Conservation (phyloP, 2,797 vertebrate species). For the Tolypeutes matacus region DNA sequence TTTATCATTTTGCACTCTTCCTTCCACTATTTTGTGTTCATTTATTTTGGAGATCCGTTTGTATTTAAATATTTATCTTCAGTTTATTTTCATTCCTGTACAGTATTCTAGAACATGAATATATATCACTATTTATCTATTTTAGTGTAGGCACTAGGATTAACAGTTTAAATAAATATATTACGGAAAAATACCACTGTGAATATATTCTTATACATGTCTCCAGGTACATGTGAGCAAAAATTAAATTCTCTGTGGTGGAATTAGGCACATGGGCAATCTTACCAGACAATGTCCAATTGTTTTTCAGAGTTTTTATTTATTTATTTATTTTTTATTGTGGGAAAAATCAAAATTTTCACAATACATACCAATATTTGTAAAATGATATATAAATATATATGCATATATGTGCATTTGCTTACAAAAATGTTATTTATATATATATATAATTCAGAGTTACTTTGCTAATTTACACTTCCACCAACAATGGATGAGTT, state of each 20-base stretch:
- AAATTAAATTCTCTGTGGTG: constrained; percentile 31
- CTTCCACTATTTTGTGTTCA: too few relatives aligned
- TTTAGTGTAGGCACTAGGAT: neutral
- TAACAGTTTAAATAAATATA: neutral
- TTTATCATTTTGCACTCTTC: neutral
- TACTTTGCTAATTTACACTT: constrained; percentile 48
- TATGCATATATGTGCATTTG: too few relatives aligned
- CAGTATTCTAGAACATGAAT: neutral
- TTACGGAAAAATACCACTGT: neutral
- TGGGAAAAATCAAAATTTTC: too few relatives aligned
- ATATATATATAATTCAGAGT: too few relatives aligned
- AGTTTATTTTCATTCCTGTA: neutral
- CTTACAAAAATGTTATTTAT: too few relatives aligned
- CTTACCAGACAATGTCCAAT: neutral
- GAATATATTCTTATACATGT: neutral
- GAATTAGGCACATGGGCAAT: neutral
- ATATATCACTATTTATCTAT: neutral
- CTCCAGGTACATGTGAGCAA: neutral
- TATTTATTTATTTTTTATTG: too few relatives aligned
- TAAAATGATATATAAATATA: too few relatives aligned
- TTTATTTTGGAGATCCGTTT: neutral
- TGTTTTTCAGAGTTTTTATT: constrained; percentile 20
- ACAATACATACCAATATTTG: too few relatives aligned
- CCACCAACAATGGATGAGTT: neutral
- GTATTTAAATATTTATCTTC: neutral